Evolutionary conservation across 2,113 vertebrate species (phyloP).

Genomic region (Salvelinus namaycush): DNA sequence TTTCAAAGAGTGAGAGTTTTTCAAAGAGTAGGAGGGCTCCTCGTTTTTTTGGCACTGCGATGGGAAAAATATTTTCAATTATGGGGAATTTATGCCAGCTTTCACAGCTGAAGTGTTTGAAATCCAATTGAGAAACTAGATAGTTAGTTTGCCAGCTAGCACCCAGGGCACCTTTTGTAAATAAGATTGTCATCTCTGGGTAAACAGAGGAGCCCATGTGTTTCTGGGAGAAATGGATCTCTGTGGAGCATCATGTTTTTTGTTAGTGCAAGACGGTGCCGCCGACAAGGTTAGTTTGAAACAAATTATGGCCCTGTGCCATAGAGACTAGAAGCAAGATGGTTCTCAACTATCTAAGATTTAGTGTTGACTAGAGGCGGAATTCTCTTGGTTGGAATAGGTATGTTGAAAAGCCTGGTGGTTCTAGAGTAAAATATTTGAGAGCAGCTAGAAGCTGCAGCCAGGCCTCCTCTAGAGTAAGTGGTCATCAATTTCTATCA

Average conservation of each 20-base stretch:
- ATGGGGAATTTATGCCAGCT: neutral
- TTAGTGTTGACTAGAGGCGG: too few species aligned
- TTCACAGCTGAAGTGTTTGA: conserved; percentile 4
- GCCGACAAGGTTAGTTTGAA: conserved; percentile 10
- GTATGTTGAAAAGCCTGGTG: too few species aligned
- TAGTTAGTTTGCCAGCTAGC: conserved; percentile 1
- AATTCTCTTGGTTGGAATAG: too few species aligned
- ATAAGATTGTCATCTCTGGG: conserved; percentile 30
- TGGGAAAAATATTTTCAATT: neutral
- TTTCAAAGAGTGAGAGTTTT: too few species aligned
- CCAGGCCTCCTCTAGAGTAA: too few species aligned
- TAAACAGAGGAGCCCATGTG: conserved; percentile 18
- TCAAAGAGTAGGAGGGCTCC: too few species aligned
- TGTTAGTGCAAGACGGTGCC: conserved; percentile 3
- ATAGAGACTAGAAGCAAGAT: too few species aligned
- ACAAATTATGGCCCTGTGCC: neutral
- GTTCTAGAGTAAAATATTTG: too few species aligned
- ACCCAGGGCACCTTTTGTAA: conserved; percentile 35
- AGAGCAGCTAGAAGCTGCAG: too few species aligned
- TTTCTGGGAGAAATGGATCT: conserved; percentile 28
- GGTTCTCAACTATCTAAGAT: too few species aligned
- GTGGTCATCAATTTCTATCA: too few species aligned
- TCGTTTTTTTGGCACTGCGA: too few species aligned
- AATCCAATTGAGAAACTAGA: conserved; percentile 22
- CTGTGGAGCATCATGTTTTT: conserved; percentile 16